Evolutionary conservation across 2,888 invertebrate species (phyloP).

Genomic region (Parnassius apollo): DNA sequence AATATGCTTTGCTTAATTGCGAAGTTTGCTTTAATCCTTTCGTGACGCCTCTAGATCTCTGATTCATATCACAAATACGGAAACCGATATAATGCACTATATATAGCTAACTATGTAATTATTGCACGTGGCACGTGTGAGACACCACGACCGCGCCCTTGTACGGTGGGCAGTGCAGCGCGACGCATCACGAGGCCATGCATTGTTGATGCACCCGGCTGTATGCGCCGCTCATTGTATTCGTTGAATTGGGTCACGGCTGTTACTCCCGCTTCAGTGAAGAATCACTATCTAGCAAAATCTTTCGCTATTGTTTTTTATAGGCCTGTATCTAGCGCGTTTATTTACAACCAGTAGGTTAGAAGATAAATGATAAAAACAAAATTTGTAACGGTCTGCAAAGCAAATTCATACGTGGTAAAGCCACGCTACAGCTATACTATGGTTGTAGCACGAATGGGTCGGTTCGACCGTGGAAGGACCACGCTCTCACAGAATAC

Average conservation of each 20-base stretch:
- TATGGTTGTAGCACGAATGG: no score
- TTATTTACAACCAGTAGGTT: background rate
- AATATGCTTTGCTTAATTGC: no score
- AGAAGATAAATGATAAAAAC: no score
- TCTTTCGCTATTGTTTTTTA: slow-evolving; percentile 22
- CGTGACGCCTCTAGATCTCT: no score
- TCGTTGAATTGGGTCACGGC: slow-evolving; percentile 36
- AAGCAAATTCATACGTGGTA: no score
- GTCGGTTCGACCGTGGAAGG: no score
- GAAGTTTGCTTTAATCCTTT: no score
- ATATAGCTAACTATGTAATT: background rate
- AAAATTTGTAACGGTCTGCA: no score
- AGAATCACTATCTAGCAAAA: slow-evolving; percentile 23
- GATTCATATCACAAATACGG: slow-evolving; percentile 1
- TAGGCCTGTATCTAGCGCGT: background rate
- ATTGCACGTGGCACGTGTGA: slow-evolving; percentile 29
- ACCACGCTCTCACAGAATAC: no score
- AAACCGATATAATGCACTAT: slow-evolving; percentile 15
- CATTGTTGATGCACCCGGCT: slow-evolving; percentile 39
- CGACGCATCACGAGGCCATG: slow-evolving; percentile 38
- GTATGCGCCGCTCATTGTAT: slow-evolving; percentile 30
- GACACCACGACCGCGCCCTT: slow-evolving; percentile 43
- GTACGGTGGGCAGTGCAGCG: slow-evolving; percentile 40
- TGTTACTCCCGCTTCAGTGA: slow-evolving; percentile 24
- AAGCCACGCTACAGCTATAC: no score